A percentile compares a stretch with the other conserved stretches of the same genome.
phyloP scores from a whole-genome alignment of 1,140 invertebrate species.

The Scaptomyza montana region DNA sequence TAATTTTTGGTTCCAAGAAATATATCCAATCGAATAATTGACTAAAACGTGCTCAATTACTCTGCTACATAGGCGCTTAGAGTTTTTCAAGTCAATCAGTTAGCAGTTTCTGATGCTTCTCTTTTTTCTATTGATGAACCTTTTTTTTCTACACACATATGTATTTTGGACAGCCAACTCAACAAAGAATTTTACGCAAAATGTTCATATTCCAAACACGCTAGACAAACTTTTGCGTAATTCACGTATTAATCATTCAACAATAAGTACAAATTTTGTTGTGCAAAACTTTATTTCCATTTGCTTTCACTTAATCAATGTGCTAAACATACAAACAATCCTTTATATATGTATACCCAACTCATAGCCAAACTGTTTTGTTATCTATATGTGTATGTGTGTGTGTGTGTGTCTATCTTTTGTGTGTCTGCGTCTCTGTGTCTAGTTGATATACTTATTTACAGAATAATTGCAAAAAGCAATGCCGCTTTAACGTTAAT shows the following conservation, averaged over 20 bases:
- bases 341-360: constrained; percentile 18
- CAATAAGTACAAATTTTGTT: constrained; percentile 46
- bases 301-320: constrained; percentile 57
- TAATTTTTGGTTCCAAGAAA: neutral
- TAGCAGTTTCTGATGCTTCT: neutral
- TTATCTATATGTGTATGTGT: constrained; percentile 34
- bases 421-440: constrained; percentile 8
- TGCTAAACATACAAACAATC: constrained; percentile 20
- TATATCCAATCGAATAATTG: constrained; percentile 34
- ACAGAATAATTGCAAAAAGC: constrained; percentile 21
- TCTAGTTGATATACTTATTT: constrained; percentile 4
- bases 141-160: neutral
- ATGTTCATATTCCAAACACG: constrained; percentile 48
- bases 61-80: neutral
- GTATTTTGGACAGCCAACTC: constrained; percentile 40
- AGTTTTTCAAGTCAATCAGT: constrained; percentile 9
- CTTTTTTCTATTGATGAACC: neutral
- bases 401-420: constrained; percentile 14
- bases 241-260: constrained; percentile 50
- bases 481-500: constrained; percentile 10
- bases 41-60: constrained; percentile 51
- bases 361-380: constrained; percentile 16
- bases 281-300: constrained; percentile 47
- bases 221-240: constrained; percentile 46
- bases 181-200: constrained; percentile 33